Conservation (phyloP, 2,888 invertebrate genomes). For the Odontothrips loti region DNA sequence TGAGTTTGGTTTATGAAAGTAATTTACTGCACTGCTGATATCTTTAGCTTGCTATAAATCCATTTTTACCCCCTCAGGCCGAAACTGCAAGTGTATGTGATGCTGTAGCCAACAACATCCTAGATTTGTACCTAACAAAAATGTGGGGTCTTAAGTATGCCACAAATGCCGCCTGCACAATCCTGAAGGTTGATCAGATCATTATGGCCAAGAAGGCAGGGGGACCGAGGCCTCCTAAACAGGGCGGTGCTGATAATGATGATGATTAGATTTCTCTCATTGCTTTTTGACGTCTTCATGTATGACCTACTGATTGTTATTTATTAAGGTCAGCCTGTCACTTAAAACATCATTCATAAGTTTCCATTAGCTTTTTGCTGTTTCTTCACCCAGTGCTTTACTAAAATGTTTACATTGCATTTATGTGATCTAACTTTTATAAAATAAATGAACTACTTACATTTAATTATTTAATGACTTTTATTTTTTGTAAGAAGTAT, state of each 20-base stretch:
- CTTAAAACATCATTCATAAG: not conserved
- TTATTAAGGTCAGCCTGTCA: not conserved
- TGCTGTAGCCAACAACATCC: conserved; percentile 68
- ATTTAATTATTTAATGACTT: not conserved
- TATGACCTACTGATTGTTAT: not conserved
- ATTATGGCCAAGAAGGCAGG: conserved; percentile 98
- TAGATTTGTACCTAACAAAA: conserved; percentile 81
- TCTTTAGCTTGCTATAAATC: conserved; percentile 31
- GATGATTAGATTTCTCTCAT: conserved; percentile 52
- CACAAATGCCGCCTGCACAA: conserved; percentile 85
- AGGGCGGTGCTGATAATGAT: conserved; percentile 61
- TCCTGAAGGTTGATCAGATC: conserved; percentile 92
- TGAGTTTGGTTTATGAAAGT: conserved; percentile 41
- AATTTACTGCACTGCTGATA: too few relatives aligned
- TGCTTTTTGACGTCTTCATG: not conserved
- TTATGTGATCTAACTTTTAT: conserved; percentile 22
- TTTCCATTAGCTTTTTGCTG: not conserved
- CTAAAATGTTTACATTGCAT: not conserved
- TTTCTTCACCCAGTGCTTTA: conserved; percentile 16
- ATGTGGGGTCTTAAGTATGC: conserved; percentile 95
- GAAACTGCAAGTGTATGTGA: conserved; percentile 67
- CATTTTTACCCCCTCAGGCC: conserved; percentile 44
- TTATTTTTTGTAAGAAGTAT: too few relatives aligned
- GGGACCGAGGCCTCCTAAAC: conserved; percentile 76
- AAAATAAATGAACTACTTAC: not conserved